Conservation (phyloP, 2,797 vertebrate species). For the Characodon lateralis region DNA sequence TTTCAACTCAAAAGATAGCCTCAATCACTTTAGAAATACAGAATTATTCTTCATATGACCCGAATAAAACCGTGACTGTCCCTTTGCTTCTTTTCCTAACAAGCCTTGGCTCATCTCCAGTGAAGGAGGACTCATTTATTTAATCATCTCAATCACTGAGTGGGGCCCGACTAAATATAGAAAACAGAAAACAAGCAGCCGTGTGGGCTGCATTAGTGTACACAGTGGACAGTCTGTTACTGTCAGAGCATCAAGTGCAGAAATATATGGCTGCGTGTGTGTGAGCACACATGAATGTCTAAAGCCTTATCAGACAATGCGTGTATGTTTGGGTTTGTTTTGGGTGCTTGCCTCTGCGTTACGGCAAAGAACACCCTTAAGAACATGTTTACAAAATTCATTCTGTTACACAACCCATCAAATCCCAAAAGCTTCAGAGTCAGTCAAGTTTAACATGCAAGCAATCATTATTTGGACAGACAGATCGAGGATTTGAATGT, state of each 20-base stretch:
- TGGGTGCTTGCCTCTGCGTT: slow-evolving; percentile 44
- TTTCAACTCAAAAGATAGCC: slow-evolving; percentile 26
- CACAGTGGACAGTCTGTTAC: slow-evolving; percentile 51
- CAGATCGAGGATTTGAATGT: slow-evolving; percentile 1
- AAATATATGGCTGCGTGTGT: slow-evolving; percentile 32
- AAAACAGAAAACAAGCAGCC: slow-evolving; percentile 52
- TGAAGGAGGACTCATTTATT: slow-evolving; percentile 72
- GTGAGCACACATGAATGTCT: slow-evolving; percentile 31
- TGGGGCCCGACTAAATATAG: slow-evolving; percentile 70
- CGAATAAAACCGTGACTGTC: slow-evolving; percentile 42
- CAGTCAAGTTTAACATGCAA: slow-evolving; percentile 50
- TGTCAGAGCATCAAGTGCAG: slow-evolving; percentile 48
- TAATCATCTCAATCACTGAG: slow-evolving; percentile 76
- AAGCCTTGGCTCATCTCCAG: slow-evolving; percentile 58
- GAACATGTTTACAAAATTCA: slow-evolving; percentile 60
- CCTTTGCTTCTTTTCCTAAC: slow-evolving; percentile 54
- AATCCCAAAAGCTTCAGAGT: slow-evolving; percentile 59
- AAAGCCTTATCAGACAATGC: slow-evolving; percentile 30
- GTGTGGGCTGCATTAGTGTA: slow-evolving; percentile 48
- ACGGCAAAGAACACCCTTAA: slow-evolving; percentile 54
- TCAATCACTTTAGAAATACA: slow-evolving; percentile 42
- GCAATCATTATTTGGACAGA: slow-evolving; percentile 33
- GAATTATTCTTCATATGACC: slow-evolving; percentile 46
- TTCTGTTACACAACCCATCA: slow-evolving; percentile 68
- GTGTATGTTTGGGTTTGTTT: slow-evolving; percentile 52